Evolutionary conservation across 2,888 invertebrate species (phyloP), one percentile per base, ranked within the genome.

Genomic region (Amblyteles armatorius): DNA sequence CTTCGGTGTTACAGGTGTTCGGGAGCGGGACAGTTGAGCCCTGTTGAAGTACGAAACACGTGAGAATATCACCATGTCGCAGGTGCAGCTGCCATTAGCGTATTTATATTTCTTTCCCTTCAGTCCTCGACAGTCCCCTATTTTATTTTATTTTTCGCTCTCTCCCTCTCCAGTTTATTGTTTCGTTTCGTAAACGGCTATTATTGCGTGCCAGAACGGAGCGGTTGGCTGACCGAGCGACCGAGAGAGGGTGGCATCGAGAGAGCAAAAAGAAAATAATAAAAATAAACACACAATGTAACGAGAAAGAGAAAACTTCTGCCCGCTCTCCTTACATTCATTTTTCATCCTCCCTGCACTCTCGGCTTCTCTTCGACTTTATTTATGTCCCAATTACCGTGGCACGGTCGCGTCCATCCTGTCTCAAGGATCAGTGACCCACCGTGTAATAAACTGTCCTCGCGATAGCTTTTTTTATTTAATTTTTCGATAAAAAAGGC

Each of bases 31-130:
- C 88, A 84, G 65, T 67, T 40, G 50, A 36, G 69, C 52, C 33
- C 33, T 19, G 63, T 36, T 36, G 65, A 76, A 77, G 65, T 76
- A 79, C 67, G 60, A 85, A 79, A 86, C 91, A 91, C 93, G 93
- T 93, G 93, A 92, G 93, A 93, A 93, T 91, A 85, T 79, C 29
- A 77, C 26, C 76, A 90, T 90, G 91, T 91, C 92, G 91, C 93
- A 93, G 93, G 93, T 93, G 93, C 88, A 91, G 88, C 87, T 80
- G 82, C 57, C 69, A 83, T 86, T 85, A 83, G 74, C 76, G 77
- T 73, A 80, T 65, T 67, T 71, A 57, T 79, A 71, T 67, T 69
- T 55, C n/a, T 65, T 52, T 16, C 73, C 74, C 82, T 5, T 33
- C 33, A 26, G 9, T 33, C 16, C 29, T 63, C 60, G 6, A 5